These are phyloP conservation scores for Tenthredo livida DNA, from an alignment of 2,888 invertebrate species.

Conservation along the genomic window DNA sequence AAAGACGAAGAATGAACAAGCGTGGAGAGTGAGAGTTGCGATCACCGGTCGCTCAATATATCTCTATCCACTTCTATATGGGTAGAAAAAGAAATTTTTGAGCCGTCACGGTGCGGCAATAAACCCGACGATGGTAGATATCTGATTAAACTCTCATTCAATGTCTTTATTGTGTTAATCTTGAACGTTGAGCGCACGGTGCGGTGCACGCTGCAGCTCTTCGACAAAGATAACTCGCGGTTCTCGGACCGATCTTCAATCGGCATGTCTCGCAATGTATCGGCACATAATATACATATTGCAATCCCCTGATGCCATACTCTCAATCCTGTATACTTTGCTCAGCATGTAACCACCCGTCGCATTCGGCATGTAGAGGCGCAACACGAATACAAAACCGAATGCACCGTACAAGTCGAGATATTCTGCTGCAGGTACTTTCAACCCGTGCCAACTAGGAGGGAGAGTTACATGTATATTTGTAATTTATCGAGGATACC, in stretches of 20 bases:
- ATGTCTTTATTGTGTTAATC: constrained; percentile 77
- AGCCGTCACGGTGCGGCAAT: constrained; percentile 63
- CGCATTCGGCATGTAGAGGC: neutral
- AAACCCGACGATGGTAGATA: constrained; percentile 65
- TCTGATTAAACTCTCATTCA: constrained; percentile 75
- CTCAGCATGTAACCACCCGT: neutral
- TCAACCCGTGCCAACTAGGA: neutral
- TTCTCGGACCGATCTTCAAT: constrained; percentile 12
- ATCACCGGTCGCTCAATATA: neutral
- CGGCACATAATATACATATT: constrained; percentile 17
- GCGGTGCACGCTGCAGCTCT: constrained; percentile 50
- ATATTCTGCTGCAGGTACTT: constrained; percentile 1
- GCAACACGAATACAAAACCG: neutral
- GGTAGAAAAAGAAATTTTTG: constrained; percentile 30
- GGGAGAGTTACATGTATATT: constrained; percentile 69
- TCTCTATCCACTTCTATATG: constrained; percentile 11
- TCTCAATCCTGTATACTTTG: neutral
- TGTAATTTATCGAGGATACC: constrained; percentile 70
- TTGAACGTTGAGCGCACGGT: constrained; percentile 55
- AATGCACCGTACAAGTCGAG: neutral
- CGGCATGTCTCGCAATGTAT: neutral
- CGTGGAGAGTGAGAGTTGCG: constrained; percentile 13
- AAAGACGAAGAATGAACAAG: neutral
- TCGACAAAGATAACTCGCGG: constrained; percentile 44
- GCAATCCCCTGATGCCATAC: neutral